Base-by-base conservation (phyloP, 2,888 invertebrate species). In the Drosophila kuntzei region DNA sequence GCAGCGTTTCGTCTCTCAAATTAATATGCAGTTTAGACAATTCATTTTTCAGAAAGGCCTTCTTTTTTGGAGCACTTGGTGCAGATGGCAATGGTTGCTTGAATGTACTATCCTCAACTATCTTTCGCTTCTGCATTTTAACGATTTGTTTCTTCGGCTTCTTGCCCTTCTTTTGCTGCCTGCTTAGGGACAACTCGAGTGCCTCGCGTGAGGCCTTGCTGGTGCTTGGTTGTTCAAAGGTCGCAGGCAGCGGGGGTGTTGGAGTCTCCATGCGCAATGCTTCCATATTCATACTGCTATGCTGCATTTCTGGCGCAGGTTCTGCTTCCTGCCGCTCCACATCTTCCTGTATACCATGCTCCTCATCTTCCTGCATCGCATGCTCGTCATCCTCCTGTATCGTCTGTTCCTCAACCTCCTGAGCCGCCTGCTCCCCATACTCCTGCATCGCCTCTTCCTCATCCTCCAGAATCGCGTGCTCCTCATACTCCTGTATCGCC, bases 1-100 rank as follows among this genome's bases (percentile, higher is more conserved):
- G 11, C 34, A 58, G 32, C 8, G 54, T 34, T 2, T 14, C 20
- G 11, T 54, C 22, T 2, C 6, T 9, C 11, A 62, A 32, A 4
- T 18, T 49, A 2, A 64, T 64, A 0, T 2, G 37, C 27, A 76
- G 18, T 0, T 3, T 29, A 12, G 39, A n/a, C 27, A 54, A 27
- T 20, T 41, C 29, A 1, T 7, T 11, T 0, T 20, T 0, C 20
- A 43, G 27, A 16, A 5, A 1, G 7, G 25, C 1, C 22, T 20
- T 41, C 1, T 4, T 5, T 22, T 1, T 0, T 47, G 20, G 7
- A 41, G 20, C 12, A n/a, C 7, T 5, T n/a, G 12, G 12, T 20
- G 12, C 11, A 16, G 1, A 16, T 20, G 2, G 0, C 3, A 12
- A 0, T 11, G 81, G 79, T 55, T 76, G 78, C 37, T 89, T 89